Evolutionary conservation across 2,113 vertebrate genomes (phyloP), one percentile per base, ranked within the genome.

Genomic region (Sciurus niger): DNA sequence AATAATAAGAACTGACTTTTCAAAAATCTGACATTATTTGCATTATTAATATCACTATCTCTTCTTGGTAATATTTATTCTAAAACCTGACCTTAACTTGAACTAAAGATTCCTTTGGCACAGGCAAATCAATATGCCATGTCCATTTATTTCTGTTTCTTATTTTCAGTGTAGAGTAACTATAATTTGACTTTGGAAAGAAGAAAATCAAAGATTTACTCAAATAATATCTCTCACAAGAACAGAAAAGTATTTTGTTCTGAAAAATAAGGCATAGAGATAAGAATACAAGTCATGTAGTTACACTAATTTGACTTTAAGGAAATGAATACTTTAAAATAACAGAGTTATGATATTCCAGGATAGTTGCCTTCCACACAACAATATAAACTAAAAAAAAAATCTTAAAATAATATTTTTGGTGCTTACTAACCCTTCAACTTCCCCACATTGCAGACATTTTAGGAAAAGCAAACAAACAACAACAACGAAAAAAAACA

Each of bases 51-150:
- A 94, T 72, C 11, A 67, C 8, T n/a, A 89, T 67, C 3, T 67
- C 30, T 43, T 74, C 65, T 67, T 74, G 53, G 28, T n/a, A 84
- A 79, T 10, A 46, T 95, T 72, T 84, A 43, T 87, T 78, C 7
- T 72, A 87, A 90, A 63, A 78, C 77, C 8, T 93, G 51, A 80
- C 6, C 20, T 84, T 89, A 53, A 90, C 18, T 84, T 60, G 60
- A 25, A 25, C 60, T 63, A 51, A 83, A 24, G 28, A 43, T 53
- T 10, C 20, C n/a, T 88, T 51, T 78, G 37, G 24, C 55, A 3
- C 14, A 67, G 58, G 5, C 13, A 82, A 55, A 72, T 48, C 5
- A 46, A 30, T 48, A 2, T 24, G 51, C 70, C 63, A 5, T 67
- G 16, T 24, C 9, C 53, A 65, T 48, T 82, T 77, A 80, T 89